Evolutionary conservation across 2,113 vertebrate species (phyloP), one percentile per base, ranked within the genome.

Genomic region (Probosciger aterrimus): DNA sequence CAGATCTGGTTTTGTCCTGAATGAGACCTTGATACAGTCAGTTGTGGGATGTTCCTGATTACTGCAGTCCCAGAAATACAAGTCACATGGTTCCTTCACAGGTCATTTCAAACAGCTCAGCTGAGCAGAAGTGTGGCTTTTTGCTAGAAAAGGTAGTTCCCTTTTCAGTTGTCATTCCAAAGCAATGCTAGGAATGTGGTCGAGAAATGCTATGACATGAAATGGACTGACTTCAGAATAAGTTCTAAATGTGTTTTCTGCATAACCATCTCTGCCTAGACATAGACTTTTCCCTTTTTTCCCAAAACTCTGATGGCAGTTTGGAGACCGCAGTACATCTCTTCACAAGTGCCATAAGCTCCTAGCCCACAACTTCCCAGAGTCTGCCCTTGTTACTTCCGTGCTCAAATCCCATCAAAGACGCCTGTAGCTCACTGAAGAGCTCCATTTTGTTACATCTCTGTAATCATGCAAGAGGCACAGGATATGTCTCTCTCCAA

Each of bases 211-310:
- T 7, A 5, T 77, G 73, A 86, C 52, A 7, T 71, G 70, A 86
- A 93, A 78, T 93, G 88, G 76, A 67, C 35, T 2, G 3, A 55
- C 50, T 93, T 93, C 73, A 92, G 53, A 67, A 60, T 81, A 88
- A 86, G 16, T 78, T 91, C 80, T 91, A 93, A 91, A 81, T 69
- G 44, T 92, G 33, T 75, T 93, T 92, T 91, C 69, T 94, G 39
- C 64, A 75, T 46, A 84, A 95, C 88, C 55, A 43, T 64, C 59
- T 83, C 80, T 63, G 68, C 68, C 81, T 83, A 90, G 60, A 75
- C 19, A 23, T 67, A 71, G 57, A 41, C 22, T 4, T 74, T 7
- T 78, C 44, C 62, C 67, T 84, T 13, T 65, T 71, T 82, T 24
- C 35, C 49, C 53, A 70, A 43, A 88, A 70, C 0, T 0, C 33